These are phyloP conservation scores for Caerostris extrusa DNA, from an alignment of 1,140 invertebrate species.

Conservation along the genomic window DNA sequence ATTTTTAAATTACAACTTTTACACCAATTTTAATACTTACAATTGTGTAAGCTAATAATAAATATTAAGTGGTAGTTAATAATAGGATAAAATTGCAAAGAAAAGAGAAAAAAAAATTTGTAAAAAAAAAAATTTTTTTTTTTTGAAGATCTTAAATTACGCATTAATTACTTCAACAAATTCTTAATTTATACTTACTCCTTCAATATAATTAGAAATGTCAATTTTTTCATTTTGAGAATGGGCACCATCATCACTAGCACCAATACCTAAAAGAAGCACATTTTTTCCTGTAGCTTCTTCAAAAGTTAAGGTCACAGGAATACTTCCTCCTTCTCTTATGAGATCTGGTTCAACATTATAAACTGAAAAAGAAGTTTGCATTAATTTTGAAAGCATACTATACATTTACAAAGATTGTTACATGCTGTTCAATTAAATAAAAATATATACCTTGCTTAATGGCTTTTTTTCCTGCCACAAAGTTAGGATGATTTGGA, in stretches of 20 bases:
- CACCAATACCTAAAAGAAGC: slow-evolving; percentile 92
- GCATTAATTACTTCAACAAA: neutral
- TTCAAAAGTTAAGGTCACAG: slow-evolving; percentile 94
- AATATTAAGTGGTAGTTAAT: too few relatives aligned
- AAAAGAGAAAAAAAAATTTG: neutral
- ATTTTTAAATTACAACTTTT: too few relatives aligned
- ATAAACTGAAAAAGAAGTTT: slow-evolving; percentile 85
- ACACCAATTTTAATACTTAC: too few relatives aligned
- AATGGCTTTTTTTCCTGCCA: slow-evolving; percentile 92
- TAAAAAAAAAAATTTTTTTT: neutral
- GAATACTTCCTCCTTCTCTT: slow-evolving; percentile 97
- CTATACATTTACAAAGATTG: neutral
- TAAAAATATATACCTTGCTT: slow-evolving; percentile 84
- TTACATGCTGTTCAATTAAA: neutral
- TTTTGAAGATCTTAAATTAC: neutral
- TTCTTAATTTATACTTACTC: slow-evolving; percentile 84
- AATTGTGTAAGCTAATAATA: too few relatives aligned
- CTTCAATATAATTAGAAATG: slow-evolving; percentile 95
- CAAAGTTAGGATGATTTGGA: slow-evolving; percentile 94
- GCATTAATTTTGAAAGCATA: neutral
- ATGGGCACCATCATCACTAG: slow-evolving; percentile 97
- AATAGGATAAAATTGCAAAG: too few relatives aligned
- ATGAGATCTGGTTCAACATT: slow-evolving; percentile 96
- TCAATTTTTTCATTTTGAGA: slow-evolving; percentile 99
- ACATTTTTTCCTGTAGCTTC: slow-evolving; percentile 96